These are phyloP conservation scores for Gastrophysa polygoni DNA, from an alignment of 2,888 invertebrate species.

Conservation along the genomic window DNA sequence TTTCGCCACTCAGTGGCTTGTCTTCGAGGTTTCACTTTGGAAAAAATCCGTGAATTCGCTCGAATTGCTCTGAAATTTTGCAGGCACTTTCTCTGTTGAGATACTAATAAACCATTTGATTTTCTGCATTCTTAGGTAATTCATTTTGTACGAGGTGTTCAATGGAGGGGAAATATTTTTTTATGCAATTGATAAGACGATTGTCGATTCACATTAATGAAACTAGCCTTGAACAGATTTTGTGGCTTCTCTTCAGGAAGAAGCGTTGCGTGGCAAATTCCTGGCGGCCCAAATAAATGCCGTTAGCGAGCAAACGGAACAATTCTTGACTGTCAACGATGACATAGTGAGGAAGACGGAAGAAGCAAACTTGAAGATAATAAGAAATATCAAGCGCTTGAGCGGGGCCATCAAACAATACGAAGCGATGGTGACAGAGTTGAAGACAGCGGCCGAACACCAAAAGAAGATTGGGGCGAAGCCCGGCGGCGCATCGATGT, in stretches of 20 bases:
- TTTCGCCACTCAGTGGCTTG: no score
- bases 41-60: no score
- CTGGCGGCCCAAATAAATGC: conserved; percentile 54
- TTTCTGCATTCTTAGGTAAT: no score
- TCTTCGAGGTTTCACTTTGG: no score
- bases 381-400: conserved; percentile 54
- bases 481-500: neutral
- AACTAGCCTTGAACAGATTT: no score
- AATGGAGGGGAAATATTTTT: no score
- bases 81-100: no score
- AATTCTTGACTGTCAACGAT: conserved; percentile 51
- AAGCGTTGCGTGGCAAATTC: conserved; percentile 52
- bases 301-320: conserved; percentile 50
- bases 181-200: no score
- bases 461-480: conserved; percentile 8
- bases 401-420: conserved; percentile 47
- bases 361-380: conserved; percentile 51
- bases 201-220: no score
- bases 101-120: no score
- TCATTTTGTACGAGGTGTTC: no score
- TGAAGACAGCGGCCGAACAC: conserved; percentile 8
- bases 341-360: conserved; percentile 52
- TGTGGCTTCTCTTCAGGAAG: conserved; percentile 41
- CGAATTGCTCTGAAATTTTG: no score
- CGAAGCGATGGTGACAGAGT: conserved; percentile 47